phyloP scores from a whole-genome alignment of 2,797 vertebrate species.

The Sorex maritimensis region DNA sequence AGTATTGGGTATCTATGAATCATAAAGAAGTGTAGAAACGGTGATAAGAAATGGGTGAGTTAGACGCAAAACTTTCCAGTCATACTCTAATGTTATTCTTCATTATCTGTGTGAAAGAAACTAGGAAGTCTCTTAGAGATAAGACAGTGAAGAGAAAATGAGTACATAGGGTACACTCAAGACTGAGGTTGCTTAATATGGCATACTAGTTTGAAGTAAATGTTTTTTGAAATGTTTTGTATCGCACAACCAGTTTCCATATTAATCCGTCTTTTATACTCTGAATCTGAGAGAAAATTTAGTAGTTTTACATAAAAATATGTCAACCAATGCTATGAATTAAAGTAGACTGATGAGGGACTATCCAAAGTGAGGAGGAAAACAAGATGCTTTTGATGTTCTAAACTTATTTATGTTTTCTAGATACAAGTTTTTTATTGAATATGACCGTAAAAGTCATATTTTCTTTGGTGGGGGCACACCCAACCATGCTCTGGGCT shows the following conservation, averaged over 20 bases:
- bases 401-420: conserved; percentile 49
- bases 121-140: too few species aligned
- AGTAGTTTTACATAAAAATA: neutral
- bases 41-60: neutral
- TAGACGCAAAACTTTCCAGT: too few species aligned
- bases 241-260: too few species aligned
- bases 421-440: neutral
- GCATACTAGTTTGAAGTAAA: too few species aligned
- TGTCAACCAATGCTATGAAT: neutral
- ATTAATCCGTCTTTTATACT: too few species aligned
- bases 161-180: too few species aligned
- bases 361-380: neutral
- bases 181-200: too few species aligned
- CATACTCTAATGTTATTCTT: too few species aligned
- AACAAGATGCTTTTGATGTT: neutral
- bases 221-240: too few species aligned
- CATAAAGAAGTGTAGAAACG: neutral
- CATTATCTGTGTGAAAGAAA: too few species aligned
- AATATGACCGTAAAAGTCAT: conserved; percentile 48
- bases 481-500: neutral
- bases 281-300: neutral
- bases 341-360: neutral
- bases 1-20: neutral
- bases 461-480: neutral
- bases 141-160: too few species aligned